Conservation (phyloP, 2,888 invertebrate genomes). For the Lasioglossum figueresi region DNA sequence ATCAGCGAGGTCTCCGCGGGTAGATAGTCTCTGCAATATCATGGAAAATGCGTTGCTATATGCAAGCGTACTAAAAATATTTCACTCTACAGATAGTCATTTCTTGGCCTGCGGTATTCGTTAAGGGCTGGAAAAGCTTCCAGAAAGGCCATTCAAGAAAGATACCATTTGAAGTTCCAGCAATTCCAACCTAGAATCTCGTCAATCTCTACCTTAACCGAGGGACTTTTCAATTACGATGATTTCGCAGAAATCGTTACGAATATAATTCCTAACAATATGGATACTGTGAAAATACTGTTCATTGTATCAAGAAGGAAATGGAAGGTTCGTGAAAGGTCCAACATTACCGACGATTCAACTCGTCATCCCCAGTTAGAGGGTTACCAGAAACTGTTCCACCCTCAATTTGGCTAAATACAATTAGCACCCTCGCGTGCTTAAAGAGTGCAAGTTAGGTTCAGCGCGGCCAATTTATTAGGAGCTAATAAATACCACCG, state of each 20-base stretch:
- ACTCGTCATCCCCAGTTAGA: neutral
- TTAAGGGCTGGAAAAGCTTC: neutral
- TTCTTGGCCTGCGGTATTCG: neutral
- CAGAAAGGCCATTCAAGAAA: neutral
- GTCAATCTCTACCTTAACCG: neutral
- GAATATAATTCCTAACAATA: too few relatives aligned
- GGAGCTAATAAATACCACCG: conserved; percentile 39
- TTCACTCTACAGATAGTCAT: neutral
- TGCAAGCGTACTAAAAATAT: neutral
- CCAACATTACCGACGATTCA: neutral
- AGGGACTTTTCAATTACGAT: neutral
- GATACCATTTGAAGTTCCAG: neutral
- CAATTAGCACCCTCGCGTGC: neutral
- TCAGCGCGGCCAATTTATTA: conserved; percentile 35
- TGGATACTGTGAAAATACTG: too few relatives aligned
- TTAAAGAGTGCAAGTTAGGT: conserved; percentile 12
- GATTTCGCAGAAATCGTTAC: too few relatives aligned
- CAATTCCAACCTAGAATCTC: neutral
- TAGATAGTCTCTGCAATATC: neutral
- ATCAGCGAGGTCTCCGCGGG: neutral
- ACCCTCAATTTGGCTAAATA: neutral
- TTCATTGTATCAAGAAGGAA: neutral
- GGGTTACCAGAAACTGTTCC: neutral
- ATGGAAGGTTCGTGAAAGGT: neutral
- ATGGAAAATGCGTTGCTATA: neutral